Percentiles rank a stretch among this genome's conserved stretches.
Conservation (phyloP, 1,140 invertebrate species). For the Leptonema lineaticorne region DNA sequence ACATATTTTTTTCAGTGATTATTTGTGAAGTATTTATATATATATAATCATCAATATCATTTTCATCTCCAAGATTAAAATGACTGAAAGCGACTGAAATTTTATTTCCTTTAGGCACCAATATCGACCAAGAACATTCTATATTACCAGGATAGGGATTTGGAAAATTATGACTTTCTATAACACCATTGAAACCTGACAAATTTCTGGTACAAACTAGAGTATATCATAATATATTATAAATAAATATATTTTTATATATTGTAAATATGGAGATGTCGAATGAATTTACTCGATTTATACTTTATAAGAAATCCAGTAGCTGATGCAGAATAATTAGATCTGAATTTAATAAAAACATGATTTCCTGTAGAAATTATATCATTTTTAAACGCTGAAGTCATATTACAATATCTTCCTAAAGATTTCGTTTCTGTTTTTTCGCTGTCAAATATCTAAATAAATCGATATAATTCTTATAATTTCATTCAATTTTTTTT, state of each 20-base stretch:
- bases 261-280: no score
- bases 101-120: constrained; percentile 67
- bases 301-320: constrained; percentile 75
- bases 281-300: no score
- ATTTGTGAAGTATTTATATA: constrained; percentile 43
- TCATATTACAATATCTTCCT: constrained; percentile 59
- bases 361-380: constrained; percentile 62
- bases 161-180: constrained; percentile 79
- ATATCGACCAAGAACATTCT: constrained; percentile 76
- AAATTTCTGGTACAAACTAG: constrained; percentile 64
- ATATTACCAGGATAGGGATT: constrained; percentile 59
- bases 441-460: constrained; percentile 59
- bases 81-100: constrained; percentile 74
- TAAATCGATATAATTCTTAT: no score
- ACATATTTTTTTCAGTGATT: no score
- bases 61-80: no score
- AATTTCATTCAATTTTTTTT: no score
- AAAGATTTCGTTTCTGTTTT: constrained; percentile 50
- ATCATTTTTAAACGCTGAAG: constrained; percentile 46
- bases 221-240: constrained; percentile 13
- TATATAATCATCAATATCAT: constrained; percentile 33
- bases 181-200: constrained; percentile 65
- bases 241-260: no score
- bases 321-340: constrained; percentile 59
- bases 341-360: constrained; percentile 66